Conservation (phyloP, 2,797 vertebrate species). For the Lepus townsendii region DNA sequence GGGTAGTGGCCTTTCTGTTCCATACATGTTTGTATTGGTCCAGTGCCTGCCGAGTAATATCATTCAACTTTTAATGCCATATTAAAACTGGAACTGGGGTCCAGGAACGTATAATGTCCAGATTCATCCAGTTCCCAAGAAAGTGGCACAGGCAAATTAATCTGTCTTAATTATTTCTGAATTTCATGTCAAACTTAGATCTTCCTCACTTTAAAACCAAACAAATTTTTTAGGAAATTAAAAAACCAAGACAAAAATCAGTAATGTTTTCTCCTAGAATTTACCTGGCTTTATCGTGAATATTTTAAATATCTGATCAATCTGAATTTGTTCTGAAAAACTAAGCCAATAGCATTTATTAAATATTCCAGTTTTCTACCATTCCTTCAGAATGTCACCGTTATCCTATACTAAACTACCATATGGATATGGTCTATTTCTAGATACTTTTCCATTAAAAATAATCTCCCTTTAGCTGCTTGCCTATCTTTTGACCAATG, state of each 20-base stretch:
- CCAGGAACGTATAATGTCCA: not conserved
- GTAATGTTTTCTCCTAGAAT: not conserved
- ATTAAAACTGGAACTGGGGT: constrained; percentile 18
- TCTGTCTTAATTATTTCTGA: constrained; percentile 6
- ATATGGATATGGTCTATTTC: not conserved
- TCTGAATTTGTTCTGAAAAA: constrained; percentile 52
- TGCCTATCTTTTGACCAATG: constrained; percentile 2
- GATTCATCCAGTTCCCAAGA: constrained; percentile 22
- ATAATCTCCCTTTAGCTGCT: not conserved
- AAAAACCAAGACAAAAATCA: not conserved
- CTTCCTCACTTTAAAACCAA: constrained; percentile 20
- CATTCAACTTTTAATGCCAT: not conserved
- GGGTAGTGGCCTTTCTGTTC: not conserved
- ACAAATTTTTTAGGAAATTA: not conserved
- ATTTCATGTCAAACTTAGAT: not conserved
- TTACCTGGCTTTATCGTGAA: not conserved
- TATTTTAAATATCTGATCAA: not conserved
- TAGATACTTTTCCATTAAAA: constrained; percentile 10
- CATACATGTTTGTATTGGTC: not conserved
- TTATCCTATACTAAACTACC: not conserved
- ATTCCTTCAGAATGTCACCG: constrained; percentile 14
- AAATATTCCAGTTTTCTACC: constrained; percentile 19
- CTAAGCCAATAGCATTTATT: constrained; percentile 2
- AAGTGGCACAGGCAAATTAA: not conserved
- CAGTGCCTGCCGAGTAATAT: not conserved